Conservation (phyloP, 2,113 vertebrate genomes). For the Girardinichthys multiradiatus region DNA sequence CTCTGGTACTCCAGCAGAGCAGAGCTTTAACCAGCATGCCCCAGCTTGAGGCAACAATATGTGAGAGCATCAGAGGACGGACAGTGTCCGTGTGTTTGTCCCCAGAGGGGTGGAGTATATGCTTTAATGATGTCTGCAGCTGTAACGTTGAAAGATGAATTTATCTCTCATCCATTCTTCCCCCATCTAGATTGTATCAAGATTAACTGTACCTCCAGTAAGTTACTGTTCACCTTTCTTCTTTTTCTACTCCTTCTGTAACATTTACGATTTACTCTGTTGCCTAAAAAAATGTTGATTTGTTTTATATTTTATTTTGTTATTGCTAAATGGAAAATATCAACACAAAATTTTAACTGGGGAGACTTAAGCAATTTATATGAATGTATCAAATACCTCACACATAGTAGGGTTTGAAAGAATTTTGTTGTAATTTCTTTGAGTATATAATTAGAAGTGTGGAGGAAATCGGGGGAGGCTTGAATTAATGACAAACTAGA, state of each 20-base stretch:
- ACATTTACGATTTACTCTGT: constrained; percentile 34
- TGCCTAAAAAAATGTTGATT: constrained; percentile 14
- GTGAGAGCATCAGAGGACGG: constrained; percentile 84
- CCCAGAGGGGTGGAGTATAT: constrained; percentile 98
- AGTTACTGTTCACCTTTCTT: constrained; percentile 96
- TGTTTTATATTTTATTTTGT: constrained; percentile 15
- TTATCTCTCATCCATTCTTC: constrained; percentile 99
- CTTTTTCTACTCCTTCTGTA: constrained; percentile 38
- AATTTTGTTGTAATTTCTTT: constrained; percentile 27
- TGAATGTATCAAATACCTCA: background rate
- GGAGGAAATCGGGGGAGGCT: constrained; percentile 49
- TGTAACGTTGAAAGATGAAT: constrained; percentile 99
- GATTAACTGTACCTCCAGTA: constrained; percentile 99
- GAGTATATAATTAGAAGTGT: constrained; percentile 18
- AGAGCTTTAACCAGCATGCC: constrained; percentile 43
- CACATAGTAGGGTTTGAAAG: constrained; percentile 5
- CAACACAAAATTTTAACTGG: background rate
- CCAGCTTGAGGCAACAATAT: constrained; percentile 30
- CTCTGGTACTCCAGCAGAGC: constrained; percentile 28
- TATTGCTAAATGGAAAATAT: constrained; percentile 3
- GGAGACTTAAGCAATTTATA: constrained; percentile 1
- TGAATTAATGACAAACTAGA: constrained; percentile 54
- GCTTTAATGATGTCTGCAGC: constrained; percentile 99
- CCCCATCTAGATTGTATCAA: constrained; percentile 99
- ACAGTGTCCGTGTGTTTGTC: constrained; percentile 95